These are phyloP conservation scores for Tenrec ecaudatus DNA, from an alignment of 2,113 vertebrate genomes.

Conservation along the genomic window DNA sequence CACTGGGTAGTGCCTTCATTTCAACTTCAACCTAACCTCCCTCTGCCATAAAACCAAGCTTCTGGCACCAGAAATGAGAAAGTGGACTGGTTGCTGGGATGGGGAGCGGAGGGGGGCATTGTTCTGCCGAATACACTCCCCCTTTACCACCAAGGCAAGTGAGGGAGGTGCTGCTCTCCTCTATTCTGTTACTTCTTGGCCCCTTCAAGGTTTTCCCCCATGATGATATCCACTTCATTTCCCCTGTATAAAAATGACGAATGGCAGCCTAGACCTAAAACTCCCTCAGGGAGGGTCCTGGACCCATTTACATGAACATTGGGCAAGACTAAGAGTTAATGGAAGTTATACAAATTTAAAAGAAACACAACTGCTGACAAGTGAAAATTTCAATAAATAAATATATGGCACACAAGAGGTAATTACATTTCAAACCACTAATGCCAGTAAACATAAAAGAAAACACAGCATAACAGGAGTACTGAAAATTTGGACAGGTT, in stretches of 20 bases:
- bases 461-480: constrained; percentile 14
- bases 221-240: constrained; percentile 25
- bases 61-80: background rate
- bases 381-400: constrained; percentile 61
- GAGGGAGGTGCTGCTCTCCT: background rate
- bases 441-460: constrained; percentile 46
- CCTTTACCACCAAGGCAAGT: background rate
- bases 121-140: background rate
- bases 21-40: background rate
- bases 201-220: background rate
- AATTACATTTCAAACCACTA: constrained; percentile 63
- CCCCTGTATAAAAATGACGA: constrained; percentile 39
- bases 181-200: background rate
- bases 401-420: constrained; percentile 36
- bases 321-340: constrained; percentile 29
- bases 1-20: background rate
- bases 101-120: background rate
- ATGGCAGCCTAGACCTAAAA: constrained; percentile 18
- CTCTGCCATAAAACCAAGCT: background rate
- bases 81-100: background rate
- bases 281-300: background rate
- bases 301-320: background rate
- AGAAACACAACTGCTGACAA: constrained; percentile 60
- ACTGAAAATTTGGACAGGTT: constrained; percentile 49
- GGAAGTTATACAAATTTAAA: constrained; percentile 41